phyloP scores from a whole-genome alignment of 2,113 vertebrate genomes.

The Athene cunicularia region DNA sequence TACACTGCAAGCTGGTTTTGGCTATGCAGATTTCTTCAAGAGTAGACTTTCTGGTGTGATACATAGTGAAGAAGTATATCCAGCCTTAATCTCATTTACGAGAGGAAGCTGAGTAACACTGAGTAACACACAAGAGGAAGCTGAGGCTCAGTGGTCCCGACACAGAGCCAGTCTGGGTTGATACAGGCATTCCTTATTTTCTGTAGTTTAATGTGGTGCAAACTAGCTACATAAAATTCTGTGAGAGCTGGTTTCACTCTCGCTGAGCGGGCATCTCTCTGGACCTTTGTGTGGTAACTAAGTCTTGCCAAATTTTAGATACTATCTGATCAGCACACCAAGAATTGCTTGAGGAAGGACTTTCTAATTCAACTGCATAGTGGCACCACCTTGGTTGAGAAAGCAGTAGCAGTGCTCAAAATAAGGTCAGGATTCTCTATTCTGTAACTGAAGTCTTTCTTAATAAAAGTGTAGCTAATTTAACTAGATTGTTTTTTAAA shows the following conservation, averaged over 20 bases:
- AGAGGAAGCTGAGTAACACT: neutral
- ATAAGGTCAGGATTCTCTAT: neutral
- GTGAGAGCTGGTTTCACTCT: fast-evolving
- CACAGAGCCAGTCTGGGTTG: neutral
- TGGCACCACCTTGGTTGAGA: neutral
- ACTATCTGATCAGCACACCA: neutral
- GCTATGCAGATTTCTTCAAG: neutral
- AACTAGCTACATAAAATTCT: neutral
- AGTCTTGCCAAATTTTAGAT: neutral
- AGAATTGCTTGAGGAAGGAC: neutral
- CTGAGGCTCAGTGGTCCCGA: neutral
- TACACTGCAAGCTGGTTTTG: neutral
- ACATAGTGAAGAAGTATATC: neutral
- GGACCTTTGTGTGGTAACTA: neutral
- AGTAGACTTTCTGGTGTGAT: neutral
- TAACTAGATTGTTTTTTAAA: neutral
- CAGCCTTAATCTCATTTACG: neutral
- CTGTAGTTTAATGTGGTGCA: neutral
- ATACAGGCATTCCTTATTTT: neutral
- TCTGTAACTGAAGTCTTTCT: neutral
- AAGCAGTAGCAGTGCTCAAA: neutral
- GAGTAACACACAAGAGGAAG: no score
- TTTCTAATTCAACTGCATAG: neutral
- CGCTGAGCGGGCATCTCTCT: neutral
- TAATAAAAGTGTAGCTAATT: neutral